Evolutionary conservation across 2,888 invertebrate genomes (phyloP).

Genomic region (Pyrocoelia pectoralis): DNA sequence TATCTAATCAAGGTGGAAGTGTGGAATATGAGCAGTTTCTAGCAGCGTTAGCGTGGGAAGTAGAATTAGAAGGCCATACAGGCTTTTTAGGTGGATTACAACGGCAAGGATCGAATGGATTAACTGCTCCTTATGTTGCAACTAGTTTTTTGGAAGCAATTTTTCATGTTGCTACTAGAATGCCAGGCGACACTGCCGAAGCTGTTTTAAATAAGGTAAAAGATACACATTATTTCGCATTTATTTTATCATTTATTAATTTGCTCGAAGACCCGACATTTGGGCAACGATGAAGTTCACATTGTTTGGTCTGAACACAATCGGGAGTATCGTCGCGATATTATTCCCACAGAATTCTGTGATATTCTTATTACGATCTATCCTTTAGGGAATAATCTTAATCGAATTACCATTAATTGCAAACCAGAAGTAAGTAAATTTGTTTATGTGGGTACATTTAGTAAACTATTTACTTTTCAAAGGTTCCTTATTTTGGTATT

Average conservation of each 20-base stretch:
- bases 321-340: slow-evolving; percentile 94
- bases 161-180: slow-evolving; percentile 97
- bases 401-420: slow-evolving; percentile 86
- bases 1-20: slow-evolving; percentile 91
- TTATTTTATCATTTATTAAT: slow-evolving; percentile 22
- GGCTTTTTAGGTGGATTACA: slow-evolving; percentile 95
- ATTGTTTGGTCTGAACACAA: slow-evolving; percentile 99
- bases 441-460: neutral
- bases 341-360: slow-evolving; percentile 98
- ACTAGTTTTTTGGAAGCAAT: slow-evolving; percentile 93
- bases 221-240: too few species aligned
- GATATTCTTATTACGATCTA: slow-evolving; percentile 97
- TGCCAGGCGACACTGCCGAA: slow-evolving; percentile 91
- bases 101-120: slow-evolving; percentile 88
- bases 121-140: slow-evolving; percentile 94
- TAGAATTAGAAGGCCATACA: slow-evolving; percentile 93
- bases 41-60: slow-evolving; percentile 78
- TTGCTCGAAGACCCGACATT: slow-evolving; percentile 93
- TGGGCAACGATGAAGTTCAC: slow-evolving; percentile 98
- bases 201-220: slow-evolving; percentile 83
- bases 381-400: slow-evolving; percentile 86
- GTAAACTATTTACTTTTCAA: slow-evolving; percentile 34
- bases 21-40: slow-evolving; percentile 86
- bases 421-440: slow-evolving; percentile 77
- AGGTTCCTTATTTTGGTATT: slow-evolving; percentile 95